These are phyloP conservation scores for Philonicus albiceps DNA, from an alignment of 2,888 invertebrate species.

Conservation along the genomic window DNA sequence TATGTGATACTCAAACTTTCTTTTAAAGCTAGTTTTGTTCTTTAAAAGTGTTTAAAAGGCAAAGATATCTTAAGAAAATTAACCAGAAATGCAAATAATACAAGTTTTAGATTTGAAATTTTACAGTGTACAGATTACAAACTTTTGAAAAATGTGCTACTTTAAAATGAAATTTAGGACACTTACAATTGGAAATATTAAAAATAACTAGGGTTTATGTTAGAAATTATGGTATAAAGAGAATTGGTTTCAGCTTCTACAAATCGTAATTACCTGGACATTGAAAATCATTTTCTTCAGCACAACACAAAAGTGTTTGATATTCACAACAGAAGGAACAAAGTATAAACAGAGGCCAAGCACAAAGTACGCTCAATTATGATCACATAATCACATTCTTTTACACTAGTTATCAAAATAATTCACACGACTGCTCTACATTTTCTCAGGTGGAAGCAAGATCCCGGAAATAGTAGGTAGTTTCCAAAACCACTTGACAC, in stretches of 20 bases:
- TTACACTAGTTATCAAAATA: slow-evolving; percentile 45
- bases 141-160: too few species aligned
- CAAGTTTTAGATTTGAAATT: too few species aligned
- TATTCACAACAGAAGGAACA: neutral
- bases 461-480: neutral
- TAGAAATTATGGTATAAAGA: neutral
- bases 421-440: slow-evolving; percentile 47
- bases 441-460: neutral
- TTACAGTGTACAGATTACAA: too few species aligned
- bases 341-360: neutral
- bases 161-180: too few species aligned
- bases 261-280: neutral
- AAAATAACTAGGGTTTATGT: too few species aligned
- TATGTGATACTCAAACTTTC: neutral
- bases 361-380: slow-evolving; percentile 39
- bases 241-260: neutral
- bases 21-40: neutral
- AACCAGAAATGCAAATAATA: too few species aligned
- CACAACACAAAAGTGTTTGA: neutral
- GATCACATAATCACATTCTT: slow-evolving; percentile 45
- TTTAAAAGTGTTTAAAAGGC: too few species aligned
- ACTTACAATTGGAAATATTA: too few species aligned
- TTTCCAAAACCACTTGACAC: neutral
- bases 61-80: too few species aligned
- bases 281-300: neutral